Evolutionary conservation across 2,888 invertebrate species (phyloP), one percentile per base, ranked within the genome.

Genomic region (Mechanitis messenoides): DNA sequence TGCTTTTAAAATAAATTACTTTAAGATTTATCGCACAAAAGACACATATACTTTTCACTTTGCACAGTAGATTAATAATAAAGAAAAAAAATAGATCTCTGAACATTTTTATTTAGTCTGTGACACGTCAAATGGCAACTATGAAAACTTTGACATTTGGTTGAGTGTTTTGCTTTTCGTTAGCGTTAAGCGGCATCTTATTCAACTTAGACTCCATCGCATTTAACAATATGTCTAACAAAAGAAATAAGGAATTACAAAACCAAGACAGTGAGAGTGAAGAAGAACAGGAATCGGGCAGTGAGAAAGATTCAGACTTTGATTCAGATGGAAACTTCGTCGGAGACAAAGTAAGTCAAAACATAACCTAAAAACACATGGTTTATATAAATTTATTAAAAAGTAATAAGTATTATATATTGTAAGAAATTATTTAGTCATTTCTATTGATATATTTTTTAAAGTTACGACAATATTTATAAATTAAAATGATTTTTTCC

Each of bases 241-340:
- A 90, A 75, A 85, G 78, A 68, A 86, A 85, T 67, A 90, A 89
- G 68, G 82, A 85, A 61, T 76, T 81, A 33, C 78, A 79, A 59
- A 81, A 84, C 54, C 77, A 80, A 59, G 83, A 85, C 2, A 91
- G 87, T 58, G 87, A 87, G 33, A 90, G 88, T 73, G 91, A 88
- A 62, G 88, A 85, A 47, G 89, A 87, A 38, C 81, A 84, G 50
- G 84, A 81, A 46, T 85, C 85, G 7, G 88, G 80, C 12, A 85
- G 77, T 61, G 88, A 78, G 70, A 79, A 73, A 58, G 89, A 86
- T 67, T 90, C 90, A 0, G 90, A 90, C 69, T 79, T 88, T 12
- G 91, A 91, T 72, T 89, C 89, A 0, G 90, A 89, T 64, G 88
- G 88, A 33, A 89, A 92, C 56, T 92, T 85, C 69, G 82, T 90